phyloP scores from a whole-genome alignment of 2,113 vertebrate genomes.

The Lophochroa leadbeateri region DNA sequence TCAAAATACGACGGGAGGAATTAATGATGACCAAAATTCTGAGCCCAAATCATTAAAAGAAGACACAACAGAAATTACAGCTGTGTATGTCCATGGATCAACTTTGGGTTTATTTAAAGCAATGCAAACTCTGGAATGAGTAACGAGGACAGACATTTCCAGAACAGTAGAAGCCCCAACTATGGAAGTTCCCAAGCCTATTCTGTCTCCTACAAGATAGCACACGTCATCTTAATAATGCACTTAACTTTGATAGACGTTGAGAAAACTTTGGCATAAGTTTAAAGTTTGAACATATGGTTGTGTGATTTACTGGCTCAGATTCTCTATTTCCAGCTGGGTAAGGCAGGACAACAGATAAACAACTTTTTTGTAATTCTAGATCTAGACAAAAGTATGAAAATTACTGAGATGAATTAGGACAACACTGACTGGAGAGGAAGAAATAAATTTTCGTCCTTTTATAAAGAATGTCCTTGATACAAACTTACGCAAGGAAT shows the following conservation, averaged over 20 bases:
- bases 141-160: background rate
- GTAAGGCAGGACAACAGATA: background rate
- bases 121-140: background rate
- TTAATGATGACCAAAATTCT: background rate
- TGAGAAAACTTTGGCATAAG: background rate
- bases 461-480: background rate
- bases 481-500: background rate
- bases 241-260: background rate
- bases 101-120: background rate
- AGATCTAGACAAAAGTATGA: slow-evolving; percentile 27
- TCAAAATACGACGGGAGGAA: background rate
- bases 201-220: background rate
- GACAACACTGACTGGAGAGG: background rate
- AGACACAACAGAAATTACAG: background rate
- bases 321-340: background rate
- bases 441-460: background rate
- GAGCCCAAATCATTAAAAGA: background rate
- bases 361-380: slow-evolving; percentile 20
- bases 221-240: background rate
- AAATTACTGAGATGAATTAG: background rate
- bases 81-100: accelerated
- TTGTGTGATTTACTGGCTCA: background rate
- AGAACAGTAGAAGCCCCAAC: background rate
- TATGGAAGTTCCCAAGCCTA: background rate
- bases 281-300: slow-evolving; percentile 11